A percentile compares a stretch with the other conserved stretches of the same genome.
Conservation (phyloP, 2,888 invertebrate genomes). For the Syrista parreyssii region DNA sequence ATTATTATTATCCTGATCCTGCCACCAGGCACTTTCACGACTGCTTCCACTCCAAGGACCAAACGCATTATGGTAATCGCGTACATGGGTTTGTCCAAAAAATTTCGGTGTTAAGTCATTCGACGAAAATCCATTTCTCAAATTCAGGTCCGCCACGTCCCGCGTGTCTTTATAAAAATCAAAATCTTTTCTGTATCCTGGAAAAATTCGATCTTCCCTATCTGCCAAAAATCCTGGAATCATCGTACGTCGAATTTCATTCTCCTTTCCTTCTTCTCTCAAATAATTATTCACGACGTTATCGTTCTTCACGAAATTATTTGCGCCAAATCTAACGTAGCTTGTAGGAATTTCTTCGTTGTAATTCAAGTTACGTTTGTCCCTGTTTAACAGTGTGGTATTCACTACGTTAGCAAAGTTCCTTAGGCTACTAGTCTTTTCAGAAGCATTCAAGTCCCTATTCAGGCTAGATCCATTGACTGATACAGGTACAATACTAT, state of each 20-base stretch:
- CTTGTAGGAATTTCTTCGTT: background rate
- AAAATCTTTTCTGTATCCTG: background rate
- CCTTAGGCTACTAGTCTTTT: background rate
- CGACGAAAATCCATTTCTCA: background rate
- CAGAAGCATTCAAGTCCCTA: background rate
- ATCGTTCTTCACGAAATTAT: background rate
- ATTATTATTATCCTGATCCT: background rate
- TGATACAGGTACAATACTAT: background rate
- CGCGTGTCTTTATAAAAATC: background rate
- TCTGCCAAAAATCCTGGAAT: background rate
- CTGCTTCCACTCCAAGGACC: background rate
- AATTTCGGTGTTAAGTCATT: background rate
- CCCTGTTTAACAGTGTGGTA: background rate
- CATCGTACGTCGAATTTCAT: background rate
- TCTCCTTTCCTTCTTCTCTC: background rate
- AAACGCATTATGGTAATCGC: background rate
- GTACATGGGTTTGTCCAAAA: background rate
- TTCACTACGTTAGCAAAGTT: background rate
- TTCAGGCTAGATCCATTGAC: background rate
- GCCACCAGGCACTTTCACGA: background rate
- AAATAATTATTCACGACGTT: background rate
- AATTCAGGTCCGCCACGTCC: background rate
- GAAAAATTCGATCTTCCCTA: background rate
- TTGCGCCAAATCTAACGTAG: background rate
- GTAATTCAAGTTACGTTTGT: background rate